A percentile compares a stretch with the other conserved stretches of the same genome.
Conservation (phyloP, 2,888 invertebrate species). For the Ditylenchus weischeri region DNA sequence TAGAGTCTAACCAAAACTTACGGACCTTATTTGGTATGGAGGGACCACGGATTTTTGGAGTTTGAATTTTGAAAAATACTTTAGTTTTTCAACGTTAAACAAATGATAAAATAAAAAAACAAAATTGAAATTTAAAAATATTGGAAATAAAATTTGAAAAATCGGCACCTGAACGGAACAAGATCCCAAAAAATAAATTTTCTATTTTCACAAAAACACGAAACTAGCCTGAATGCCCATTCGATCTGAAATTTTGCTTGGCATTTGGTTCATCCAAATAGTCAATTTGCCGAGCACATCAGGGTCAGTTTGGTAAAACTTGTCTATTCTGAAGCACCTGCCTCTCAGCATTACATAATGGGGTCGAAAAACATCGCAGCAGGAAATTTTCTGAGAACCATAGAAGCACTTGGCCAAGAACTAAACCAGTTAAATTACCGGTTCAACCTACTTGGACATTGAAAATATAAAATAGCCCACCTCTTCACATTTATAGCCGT, state of each 20-base stretch:
- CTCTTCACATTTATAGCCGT: slow-evolving; percentile 36
- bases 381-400: slow-evolving; percentile 13
- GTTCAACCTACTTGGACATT: neutral
- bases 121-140: too few relatives aligned
- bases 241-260: slow-evolving; percentile 29
- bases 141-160: too few relatives aligned
- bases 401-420: slow-evolving; percentile 12
- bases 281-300: slow-evolving; percentile 28
- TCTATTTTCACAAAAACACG: too few relatives aligned
- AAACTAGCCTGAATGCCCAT: slow-evolving; percentile 28
- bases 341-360: slow-evolving; percentile 33
- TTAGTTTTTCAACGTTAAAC: too few relatives aligned
- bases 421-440: neutral
- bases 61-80: too few relatives aligned
- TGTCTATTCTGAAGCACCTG: slow-evolving; percentile 25
- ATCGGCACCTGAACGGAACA: too few relatives aligned
- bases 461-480: slow-evolving; percentile 11
- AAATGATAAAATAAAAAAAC: too few relatives aligned
- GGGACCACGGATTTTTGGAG: too few relatives aligned
- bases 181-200: too few relatives aligned
- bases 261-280: slow-evolving; percentile 26
- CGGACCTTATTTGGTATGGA: too few relatives aligned
- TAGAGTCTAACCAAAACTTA: too few relatives aligned
- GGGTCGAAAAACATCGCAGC: slow-evolving; percentile 30
- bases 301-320: slow-evolving; percentile 33